Evolutionary conservation across 1,140 invertebrate species (phyloP), one percentile per base, ranked within the genome.

Genomic region (Platyscapa corneri): DNA sequence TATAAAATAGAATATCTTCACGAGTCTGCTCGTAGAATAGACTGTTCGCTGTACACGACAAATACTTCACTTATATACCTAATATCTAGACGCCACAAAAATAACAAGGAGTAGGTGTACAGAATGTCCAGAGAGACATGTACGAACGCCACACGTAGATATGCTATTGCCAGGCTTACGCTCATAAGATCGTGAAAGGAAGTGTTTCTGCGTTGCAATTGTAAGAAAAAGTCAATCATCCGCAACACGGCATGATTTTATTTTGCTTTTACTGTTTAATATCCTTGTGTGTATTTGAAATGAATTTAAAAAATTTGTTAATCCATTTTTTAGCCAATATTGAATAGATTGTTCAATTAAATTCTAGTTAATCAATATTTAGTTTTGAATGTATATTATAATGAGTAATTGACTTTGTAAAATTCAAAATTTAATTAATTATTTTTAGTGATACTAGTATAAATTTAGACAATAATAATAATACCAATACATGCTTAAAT

Each of bases 161-260:
- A 53, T 56, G 56, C 60, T 27, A 1, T 77, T 46, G 46, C 30
- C 23, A n/a, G 32, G 6, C 7, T 46, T 10, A 12, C n/a, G 7
- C 39, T 6, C 27, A 27, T 27, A 67, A 39, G 23, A 80, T 79
- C 82, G 87, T 87, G 87, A 87, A 87, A 87, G 87, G 87, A 80
- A 86, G 81, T 83, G 49, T 20, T 60, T 80, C 23, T 67, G 60
- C 65, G 46, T 80, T 39, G 53, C 5, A 32, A 67, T 18, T 49
- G 32, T 37, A 34, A 30, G 87, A 87, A n/a, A 86, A 87, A 86
- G 67, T 64, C 75, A 86, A 70, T 80, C 85, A 85, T 87, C 77
- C 80, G 46, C 65, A 53, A 86, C 84, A 83, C 80, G 60, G 76
- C 49, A 76, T 75, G 23, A 84, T 81, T 82, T 87, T 83, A 82